These are phyloP conservation scores for Lucilia cuprina DNA, from an alignment of 1,140 invertebrate genomes.

Conservation along the genomic window DNA sequence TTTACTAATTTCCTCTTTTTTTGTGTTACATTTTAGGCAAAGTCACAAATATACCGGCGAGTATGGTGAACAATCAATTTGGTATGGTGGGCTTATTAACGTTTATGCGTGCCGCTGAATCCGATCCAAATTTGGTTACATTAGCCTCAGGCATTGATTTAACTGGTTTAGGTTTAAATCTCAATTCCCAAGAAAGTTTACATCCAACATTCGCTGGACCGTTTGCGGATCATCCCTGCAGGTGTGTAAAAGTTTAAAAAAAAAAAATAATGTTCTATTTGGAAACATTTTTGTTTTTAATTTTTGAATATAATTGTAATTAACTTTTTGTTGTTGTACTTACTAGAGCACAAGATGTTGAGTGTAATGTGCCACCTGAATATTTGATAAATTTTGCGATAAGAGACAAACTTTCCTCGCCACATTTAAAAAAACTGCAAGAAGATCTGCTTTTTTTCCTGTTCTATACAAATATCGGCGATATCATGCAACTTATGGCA, in stretches of 20 bases:
- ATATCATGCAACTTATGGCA: slow-evolving; percentile 95
- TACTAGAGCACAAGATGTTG: slow-evolving; percentile 93
- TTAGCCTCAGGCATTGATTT: slow-evolving; percentile 96
- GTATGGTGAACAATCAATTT: slow-evolving; percentile 99
- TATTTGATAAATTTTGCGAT: slow-evolving; percentile 95
- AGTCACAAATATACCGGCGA: slow-evolving; percentile 96
- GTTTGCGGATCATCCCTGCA: slow-evolving; percentile 96
- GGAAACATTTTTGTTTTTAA: too few species aligned
- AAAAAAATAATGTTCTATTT: too few species aligned
- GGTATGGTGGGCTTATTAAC: slow-evolving; percentile 97
- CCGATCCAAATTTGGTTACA: slow-evolving; percentile 93
- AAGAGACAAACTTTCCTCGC: slow-evolving; percentile 91
- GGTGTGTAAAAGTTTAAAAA: slow-evolving; percentile 59
- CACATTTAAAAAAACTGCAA: slow-evolving; percentile 96
- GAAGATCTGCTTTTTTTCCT: slow-evolving; percentile 99
- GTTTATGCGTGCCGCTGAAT: slow-evolving; percentile 96
- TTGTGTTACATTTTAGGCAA: slow-evolving; percentile 68
- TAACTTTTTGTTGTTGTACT: too few species aligned
- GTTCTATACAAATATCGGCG: slow-evolving; percentile 98
- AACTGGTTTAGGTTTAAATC: slow-evolving; percentile 95
- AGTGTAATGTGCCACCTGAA: slow-evolving; percentile 98
- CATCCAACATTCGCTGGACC: slow-evolving; percentile 98
- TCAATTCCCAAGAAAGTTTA: slow-evolving; percentile 96
- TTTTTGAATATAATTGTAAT: too few species aligned
- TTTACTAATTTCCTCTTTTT: background rate